phyloP scores from a whole-genome alignment of 1,140 invertebrate species.

The Cryptotermes secundus region DNA sequence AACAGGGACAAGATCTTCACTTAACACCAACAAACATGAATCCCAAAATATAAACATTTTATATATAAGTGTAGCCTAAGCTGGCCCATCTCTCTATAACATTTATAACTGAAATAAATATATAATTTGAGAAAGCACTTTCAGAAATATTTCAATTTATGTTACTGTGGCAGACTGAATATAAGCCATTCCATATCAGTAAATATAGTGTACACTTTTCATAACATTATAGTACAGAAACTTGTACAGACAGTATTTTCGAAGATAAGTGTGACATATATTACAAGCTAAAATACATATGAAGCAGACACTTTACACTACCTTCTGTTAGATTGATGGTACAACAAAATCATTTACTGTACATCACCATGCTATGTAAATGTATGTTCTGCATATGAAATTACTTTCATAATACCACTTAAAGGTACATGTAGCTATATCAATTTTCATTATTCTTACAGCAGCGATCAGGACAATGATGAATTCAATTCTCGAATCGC shows the following conservation, averaged over 20 bases:
- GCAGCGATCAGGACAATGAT: neutral
- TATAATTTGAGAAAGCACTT: neutral
- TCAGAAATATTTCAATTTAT: neutral
- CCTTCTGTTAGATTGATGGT: neutral
- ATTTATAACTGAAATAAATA: neutral
- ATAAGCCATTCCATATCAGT: no score
- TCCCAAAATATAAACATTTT: neutral
- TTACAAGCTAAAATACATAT: neutral
- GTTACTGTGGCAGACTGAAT: neutral
- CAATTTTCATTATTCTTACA: neutral
- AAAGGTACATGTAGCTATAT: conserved; percentile 3
- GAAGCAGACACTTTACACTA: neutral
- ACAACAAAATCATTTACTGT: neutral
- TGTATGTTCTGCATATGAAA: neutral
- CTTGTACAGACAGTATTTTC: neutral
- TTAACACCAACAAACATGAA: neutral
- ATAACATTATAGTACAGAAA: no score
- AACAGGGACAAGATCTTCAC: neutral
- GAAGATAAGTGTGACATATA: neutral
- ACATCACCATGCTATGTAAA: neutral
- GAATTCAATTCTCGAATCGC: neutral
- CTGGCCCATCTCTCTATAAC: neutral
- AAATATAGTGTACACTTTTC: no score
- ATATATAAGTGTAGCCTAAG: neutral
- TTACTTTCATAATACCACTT: neutral